Evolutionary conservation across 2,888 invertebrate genomes (phyloP).

Genomic region (Frankliniella fusca): DNA sequence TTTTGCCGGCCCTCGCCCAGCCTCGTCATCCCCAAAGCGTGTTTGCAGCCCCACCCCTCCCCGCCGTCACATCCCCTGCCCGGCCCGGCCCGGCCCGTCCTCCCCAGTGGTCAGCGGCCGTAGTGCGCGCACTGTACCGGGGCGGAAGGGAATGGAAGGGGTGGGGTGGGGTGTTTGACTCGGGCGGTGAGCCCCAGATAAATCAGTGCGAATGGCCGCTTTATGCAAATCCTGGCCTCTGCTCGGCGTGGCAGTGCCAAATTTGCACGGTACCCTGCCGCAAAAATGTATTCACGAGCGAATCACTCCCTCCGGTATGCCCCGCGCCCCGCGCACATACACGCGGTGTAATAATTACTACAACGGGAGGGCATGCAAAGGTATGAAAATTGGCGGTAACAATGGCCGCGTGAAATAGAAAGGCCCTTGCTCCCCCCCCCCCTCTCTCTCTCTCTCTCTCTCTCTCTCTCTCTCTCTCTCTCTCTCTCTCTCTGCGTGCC

Average conservation of each 20-base stretch:
- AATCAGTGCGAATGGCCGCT: slow-evolving; percentile 24
- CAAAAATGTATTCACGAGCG: background rate
- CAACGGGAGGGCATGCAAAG: no score
- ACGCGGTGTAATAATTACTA: no score
- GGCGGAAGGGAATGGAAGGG: background rate
- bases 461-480: background rate
- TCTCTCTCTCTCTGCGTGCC: background rate
- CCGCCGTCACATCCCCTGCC: no score
- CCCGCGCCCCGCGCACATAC: no score
- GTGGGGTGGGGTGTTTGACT: background rate
- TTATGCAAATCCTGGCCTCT: slow-evolving; percentile 15
- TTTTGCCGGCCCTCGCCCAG: no score
- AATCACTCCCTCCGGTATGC: no score
- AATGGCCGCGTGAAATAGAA: background rate
- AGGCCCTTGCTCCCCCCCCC: background rate
- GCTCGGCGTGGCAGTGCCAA: slow-evolving; percentile 15
- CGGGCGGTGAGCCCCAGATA: background rate
- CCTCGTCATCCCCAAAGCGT: no score
- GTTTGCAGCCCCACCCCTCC: no score
- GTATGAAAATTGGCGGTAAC: background rate
- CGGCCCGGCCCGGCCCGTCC: no score
- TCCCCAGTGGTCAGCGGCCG: background rate
- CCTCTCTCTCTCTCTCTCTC: background rate
- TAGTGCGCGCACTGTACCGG: background rate
- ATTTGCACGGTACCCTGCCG: slow-evolving; percentile 12